Evolutionary conservation across 2,888 invertebrate genomes (phyloP), one percentile per base, ranked within the genome.

Genomic region (Lampropteryx suffumata): DNA sequence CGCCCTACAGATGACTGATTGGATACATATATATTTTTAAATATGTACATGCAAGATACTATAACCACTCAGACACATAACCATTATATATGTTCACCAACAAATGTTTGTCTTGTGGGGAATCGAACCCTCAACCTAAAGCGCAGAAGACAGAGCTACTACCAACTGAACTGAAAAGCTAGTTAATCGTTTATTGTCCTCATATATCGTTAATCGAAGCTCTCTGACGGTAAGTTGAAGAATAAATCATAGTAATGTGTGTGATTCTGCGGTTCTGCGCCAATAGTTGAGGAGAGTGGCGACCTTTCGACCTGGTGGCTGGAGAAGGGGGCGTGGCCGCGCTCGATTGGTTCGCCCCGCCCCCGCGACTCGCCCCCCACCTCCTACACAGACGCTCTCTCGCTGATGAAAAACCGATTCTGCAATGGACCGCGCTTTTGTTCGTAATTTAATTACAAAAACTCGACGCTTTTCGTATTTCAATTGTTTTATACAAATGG

Each of bases 271-370:
- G 51, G 69, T 73, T 70, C 65, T 64, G 82, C 78, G 74, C 82
- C 82, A 82, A 78, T 82, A 78, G 77, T 69, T 67, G 59, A 55
- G 64, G 67, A 61, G 62, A 68, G 68, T 64, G 73, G 71, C 81
- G 83, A 84, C 82, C 84, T 84, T 82, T 79, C 87, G 84, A 86
- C 87, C 89, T 75, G 79, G 76, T 73, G 76, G 54, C 48, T 70
- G 71, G 76, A 71, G 78, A 76, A 76, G 74, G 80, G 74, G 90
- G 89, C 88, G 90, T 85, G 86, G 87, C 84, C 79, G 77, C 82
- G 77, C 79, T 69, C 80, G 80, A 86, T 82, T 83, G 88, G 87
- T 69, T 73, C 79, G 78, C 73, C 77, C 80, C 82, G 80, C 78
- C 78, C 76, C 71, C 71, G 65, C 72, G 68, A 48, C 47, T 68